These are phyloP conservation scores for Nymphalis urticae DNA, from an alignment of 2,888 invertebrate genomes.

Conservation along the genomic window DNA sequence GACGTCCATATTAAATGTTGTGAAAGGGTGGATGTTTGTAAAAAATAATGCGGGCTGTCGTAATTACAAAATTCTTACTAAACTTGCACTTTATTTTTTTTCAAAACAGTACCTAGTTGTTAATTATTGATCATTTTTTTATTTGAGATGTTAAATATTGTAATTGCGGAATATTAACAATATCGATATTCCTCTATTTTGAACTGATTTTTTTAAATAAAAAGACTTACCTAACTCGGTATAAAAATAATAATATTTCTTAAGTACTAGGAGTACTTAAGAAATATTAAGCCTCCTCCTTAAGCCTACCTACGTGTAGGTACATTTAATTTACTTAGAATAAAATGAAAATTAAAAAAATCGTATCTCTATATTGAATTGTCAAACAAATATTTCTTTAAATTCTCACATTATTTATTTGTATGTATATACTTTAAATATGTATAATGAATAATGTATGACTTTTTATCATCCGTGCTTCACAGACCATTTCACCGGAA, in stretches of 20 bases:
- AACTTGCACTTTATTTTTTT: background rate
- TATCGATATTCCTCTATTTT: too few species aligned
- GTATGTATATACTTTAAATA: slow-evolving; percentile 4
- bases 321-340: too few species aligned
- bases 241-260: too few species aligned
- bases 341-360: too few species aligned
- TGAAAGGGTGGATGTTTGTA: slow-evolving; percentile 50
- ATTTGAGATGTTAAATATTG: too few species aligned
- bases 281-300: too few species aligned
- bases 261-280: too few species aligned
- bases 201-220: too few species aligned
- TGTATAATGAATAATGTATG: slow-evolving; percentile 64
- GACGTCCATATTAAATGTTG: slow-evolving; percentile 46
- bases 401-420: background rate
- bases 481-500: slow-evolving; percentile 76
- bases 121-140: background rate
- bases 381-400: background rate
- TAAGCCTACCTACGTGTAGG: too few species aligned
- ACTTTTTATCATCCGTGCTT: slow-evolving; percentile 65
- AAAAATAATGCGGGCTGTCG: slow-evolving; percentile 48
- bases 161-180: too few species aligned
- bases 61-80: slow-evolving; percentile 10
- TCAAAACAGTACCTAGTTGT: background rate
- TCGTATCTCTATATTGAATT: background rate
- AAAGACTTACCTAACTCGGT: too few species aligned